Evolutionary conservation across 2,113 vertebrate species (phyloP), one percentile per base, ranked within the genome.

Genomic region (Acanthisitta chloris): DNA sequence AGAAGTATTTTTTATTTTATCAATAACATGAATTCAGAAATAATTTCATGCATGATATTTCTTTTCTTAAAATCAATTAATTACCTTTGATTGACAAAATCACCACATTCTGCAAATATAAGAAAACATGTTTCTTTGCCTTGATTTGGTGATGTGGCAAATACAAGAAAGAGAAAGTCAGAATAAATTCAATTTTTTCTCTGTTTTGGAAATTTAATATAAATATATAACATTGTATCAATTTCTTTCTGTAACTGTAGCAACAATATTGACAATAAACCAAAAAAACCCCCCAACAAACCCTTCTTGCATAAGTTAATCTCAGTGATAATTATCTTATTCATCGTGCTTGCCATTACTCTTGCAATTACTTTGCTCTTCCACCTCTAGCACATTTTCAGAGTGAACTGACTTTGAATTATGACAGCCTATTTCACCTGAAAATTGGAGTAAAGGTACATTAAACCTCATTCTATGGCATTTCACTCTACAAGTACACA

Each of bases 201-300:
- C 29, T 43, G 4, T 29, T 73, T 34, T 8, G 2, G 42, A 94
- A 82, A 52, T 34, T 4, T 40, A 61, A n/a, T 49, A 49, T 17
- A 40, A 38, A 80, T 43, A 2, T 34, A 19, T 52, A 54, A 42
- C 1, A 67, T 48, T 40, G 79, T 38, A 51, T 74, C 43, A 48
- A 24, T 46, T 10, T 57, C 10, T 70, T 14, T 28, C 33, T 38
- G 12, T 65, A 72, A 71, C 57, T 86, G 29, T 34, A 65, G 8
- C 12, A 92, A 72, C 11, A 64, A 31, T 55, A 57, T 34, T 54
- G 31, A 29, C 15, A 65, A 38, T n/a, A 65, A 90, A 57, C 6
- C 57, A 64, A 64, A 40, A 6, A 51, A 5, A n/a, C n/a, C n/a
- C 0, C 4, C 0, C 4, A 62, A 71, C 3, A 71, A 67, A 72